These are phyloP conservation scores for Tympanuchus pallidicinctus DNA, from an alignment of 2,113 vertebrate genomes.

Conservation along the genomic window DNA sequence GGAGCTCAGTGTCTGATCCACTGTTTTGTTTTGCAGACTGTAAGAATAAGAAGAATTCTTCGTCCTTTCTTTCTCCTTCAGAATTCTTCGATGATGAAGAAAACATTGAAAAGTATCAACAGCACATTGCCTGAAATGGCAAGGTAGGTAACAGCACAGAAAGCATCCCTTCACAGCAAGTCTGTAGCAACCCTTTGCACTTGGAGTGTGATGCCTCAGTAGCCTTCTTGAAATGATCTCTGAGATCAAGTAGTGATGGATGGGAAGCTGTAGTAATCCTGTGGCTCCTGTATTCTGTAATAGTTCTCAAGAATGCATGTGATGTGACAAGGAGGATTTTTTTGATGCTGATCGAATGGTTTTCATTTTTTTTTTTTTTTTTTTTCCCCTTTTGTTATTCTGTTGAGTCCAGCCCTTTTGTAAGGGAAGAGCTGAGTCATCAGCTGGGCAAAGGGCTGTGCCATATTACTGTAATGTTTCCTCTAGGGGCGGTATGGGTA, in stretches of 20 bases:
- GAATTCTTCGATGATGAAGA: slow-evolving; percentile 98
- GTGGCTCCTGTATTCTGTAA: background rate
- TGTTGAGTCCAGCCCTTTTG: background rate
- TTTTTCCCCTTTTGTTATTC: background rate
- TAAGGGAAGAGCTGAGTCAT: background rate
- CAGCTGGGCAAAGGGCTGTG: background rate
- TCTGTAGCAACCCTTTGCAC: background rate
- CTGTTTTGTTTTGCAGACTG: slow-evolving; percentile 69
- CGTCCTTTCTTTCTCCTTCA: slow-evolving; percentile 96
- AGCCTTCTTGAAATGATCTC: background rate
- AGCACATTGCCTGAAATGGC: slow-evolving; percentile 93
- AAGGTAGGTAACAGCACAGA: slow-evolving; percentile 76
- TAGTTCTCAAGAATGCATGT: background rate
- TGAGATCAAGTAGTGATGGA: background rate
- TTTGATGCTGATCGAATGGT: background rate
- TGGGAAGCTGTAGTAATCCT: background rate
- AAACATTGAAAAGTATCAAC: slow-evolving; percentile 94
- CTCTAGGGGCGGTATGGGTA: background rate
- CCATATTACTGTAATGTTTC: background rate
- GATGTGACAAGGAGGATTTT: background rate
- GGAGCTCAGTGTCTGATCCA: fast-evolving
- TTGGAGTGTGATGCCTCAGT: background rate
- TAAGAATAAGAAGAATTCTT: slow-evolving; percentile 88
- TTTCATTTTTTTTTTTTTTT: no score
- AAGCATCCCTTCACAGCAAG: background rate